phyloP scores from a whole-genome alignment of 37 sponge, comb jelly and placozoan genomes.

The Agelas oroides region DNA sequence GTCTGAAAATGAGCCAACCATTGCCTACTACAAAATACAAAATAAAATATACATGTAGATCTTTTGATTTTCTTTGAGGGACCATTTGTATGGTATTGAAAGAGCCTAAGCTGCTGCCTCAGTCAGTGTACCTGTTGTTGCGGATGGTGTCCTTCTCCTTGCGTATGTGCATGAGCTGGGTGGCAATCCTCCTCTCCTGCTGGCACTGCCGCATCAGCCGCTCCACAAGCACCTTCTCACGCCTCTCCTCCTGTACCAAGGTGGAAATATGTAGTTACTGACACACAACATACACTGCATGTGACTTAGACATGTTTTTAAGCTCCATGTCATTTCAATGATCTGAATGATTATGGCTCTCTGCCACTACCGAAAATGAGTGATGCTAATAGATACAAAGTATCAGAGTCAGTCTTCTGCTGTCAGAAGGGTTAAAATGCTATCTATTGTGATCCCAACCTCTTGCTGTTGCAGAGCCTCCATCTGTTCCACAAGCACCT shows the following conservation, averaged over 20 bases:
- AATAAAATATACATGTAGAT: not conserved
- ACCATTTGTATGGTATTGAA: not conserved
- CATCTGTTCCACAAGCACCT: slow-evolving; percentile 84
- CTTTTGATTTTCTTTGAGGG: too few relatives aligned
- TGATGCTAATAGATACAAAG: too few relatives aligned
- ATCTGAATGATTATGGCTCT: too few relatives aligned
- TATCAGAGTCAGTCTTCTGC: too few relatives aligned
- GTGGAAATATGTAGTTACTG: too few relatives aligned
- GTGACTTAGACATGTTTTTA: too few relatives aligned
- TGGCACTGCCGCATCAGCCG: slow-evolving; percentile 91
- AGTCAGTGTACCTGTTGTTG: slow-evolving; percentile 64
- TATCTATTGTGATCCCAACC: slow-evolving; percentile 49
- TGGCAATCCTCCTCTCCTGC: slow-evolving; percentile 90
- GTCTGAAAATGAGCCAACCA: too few relatives aligned
- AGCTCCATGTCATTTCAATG: too few relatives aligned
- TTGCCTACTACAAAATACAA: too few relatives aligned
- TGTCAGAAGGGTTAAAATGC: too few relatives aligned
- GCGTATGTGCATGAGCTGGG: slow-evolving; percentile 93
- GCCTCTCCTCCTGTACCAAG: slow-evolving; percentile 37
- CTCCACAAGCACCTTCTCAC: slow-evolving; percentile 87
- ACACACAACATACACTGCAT: too few relatives aligned
- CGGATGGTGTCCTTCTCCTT: slow-evolving; percentile 88
- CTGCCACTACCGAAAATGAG: too few relatives aligned
- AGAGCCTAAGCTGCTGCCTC: not conserved
- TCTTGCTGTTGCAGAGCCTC: slow-evolving; percentile 62